Conservation (phyloP, 2,797 vertebrate genomes). For the Crenuchus spilurus region DNA sequence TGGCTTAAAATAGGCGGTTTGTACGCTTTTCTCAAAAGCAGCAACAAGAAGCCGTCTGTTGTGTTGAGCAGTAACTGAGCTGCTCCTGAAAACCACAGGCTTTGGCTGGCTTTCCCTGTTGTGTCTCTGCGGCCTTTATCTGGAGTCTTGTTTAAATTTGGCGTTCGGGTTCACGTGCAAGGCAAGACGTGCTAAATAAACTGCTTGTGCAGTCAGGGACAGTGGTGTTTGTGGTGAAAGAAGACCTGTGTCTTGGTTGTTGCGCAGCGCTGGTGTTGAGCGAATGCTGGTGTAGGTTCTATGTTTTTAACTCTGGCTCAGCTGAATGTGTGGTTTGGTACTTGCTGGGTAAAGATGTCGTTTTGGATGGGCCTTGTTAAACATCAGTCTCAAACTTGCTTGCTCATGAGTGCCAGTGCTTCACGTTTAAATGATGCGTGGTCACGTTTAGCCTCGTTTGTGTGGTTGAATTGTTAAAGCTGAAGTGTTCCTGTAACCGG, state of each 20-base stretch:
- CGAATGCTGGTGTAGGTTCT: neutral
- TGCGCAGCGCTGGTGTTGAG: neutral
- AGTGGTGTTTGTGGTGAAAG: neutral
- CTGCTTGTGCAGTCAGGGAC: neutral
- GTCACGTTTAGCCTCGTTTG: too few relatives aligned
- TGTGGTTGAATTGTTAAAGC: neutral
- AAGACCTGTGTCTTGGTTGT: neutral
- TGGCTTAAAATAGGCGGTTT: neutral
- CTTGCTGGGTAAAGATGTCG: too few relatives aligned
- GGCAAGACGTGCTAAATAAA: neutral
- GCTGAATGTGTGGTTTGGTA: too few relatives aligned
- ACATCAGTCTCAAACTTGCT: too few relatives aligned
- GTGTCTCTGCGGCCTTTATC: neutral
- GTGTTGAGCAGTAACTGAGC: neutral
- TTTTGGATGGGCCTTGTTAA: too few relatives aligned
- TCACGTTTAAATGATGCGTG: neutral
- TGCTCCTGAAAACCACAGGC: neutral
- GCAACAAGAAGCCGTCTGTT: neutral
- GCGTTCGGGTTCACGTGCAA: neutral
- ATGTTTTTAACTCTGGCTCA: too few relatives aligned
- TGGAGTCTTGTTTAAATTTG: neutral
- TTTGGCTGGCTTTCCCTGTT: slow-evolving; percentile 6
- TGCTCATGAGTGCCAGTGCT: neutral
- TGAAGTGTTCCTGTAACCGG: too few relatives aligned
- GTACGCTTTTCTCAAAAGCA: neutral